A percentile compares a stretch with the other conserved stretches of the same genome.
phyloP scores from a whole-genome alignment of 2,888 invertebrate species.

The Cryptus viduatorius region DNA sequence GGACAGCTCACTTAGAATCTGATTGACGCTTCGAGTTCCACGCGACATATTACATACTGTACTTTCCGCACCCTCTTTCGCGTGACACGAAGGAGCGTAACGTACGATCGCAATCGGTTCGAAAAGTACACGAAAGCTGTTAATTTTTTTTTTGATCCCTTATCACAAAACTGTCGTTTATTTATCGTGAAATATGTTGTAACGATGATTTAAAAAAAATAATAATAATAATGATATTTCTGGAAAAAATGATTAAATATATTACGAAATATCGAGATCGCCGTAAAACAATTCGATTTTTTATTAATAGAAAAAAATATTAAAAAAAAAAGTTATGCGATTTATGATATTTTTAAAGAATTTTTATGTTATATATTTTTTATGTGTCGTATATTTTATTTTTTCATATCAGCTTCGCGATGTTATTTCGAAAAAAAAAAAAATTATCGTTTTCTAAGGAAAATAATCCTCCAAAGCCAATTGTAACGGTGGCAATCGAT shows the following conservation, averaged over 20 bases:
- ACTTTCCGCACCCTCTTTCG: conserved; percentile 9
- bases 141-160: not conserved
- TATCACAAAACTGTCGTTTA: not conserved
- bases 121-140: not conserved
- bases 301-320: too few species aligned
- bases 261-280: too few species aligned
- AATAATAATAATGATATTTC: too few species aligned
- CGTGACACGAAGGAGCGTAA: conserved; percentile 8
- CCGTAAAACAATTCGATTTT: too few species aligned
- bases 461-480: not conserved
- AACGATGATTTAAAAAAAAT: not conserved
- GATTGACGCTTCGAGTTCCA: conserved; percentile 39
- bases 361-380: not conserved
- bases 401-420: not conserved
- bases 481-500: not conserved
- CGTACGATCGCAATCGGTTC: not conserved
- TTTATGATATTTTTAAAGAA: not conserved
- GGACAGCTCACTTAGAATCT: conserved; percentile 36
- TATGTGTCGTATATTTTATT: not conserved
- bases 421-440: not conserved
- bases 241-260: too few species aligned
- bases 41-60: conserved; percentile 5
- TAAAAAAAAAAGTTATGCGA: not conserved
- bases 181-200: not conserved
- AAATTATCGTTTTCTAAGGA: not conserved